These are phyloP conservation scores for Conchocele bisecta DNA, from an alignment of 2,888 invertebrate genomes.

Conservation along the genomic window DNA sequence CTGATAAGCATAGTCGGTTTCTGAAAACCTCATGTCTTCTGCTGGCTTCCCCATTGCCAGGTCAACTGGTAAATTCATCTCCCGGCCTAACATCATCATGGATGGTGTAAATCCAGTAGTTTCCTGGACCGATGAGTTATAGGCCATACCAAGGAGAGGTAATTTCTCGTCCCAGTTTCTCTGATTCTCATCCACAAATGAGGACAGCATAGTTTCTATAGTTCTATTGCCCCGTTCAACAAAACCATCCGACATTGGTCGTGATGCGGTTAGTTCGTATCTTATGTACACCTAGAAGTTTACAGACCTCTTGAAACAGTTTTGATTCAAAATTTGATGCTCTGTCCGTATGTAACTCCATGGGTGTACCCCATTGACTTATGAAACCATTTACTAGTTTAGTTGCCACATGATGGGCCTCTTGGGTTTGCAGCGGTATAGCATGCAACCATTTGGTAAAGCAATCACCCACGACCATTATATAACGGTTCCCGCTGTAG, in stretches of 20 bases:
- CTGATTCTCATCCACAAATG: slow-evolving; percentile 14
- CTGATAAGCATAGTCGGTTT: neutral
- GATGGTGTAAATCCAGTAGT: neutral
- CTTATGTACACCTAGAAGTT: slow-evolving; percentile 21
- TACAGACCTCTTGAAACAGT: slow-evolving; percentile 30
- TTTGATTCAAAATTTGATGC: slow-evolving; percentile 29
- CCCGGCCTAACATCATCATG: slow-evolving; percentile 10
- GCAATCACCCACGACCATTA: slow-evolving; percentile 33
- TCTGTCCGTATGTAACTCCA: slow-evolving; percentile 26
- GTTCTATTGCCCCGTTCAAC: slow-evolving; percentile 38
- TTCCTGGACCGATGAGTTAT: slow-evolving; percentile 33
- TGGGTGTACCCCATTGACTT: slow-evolving; percentile 23
- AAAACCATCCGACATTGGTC: slow-evolving; percentile 15
- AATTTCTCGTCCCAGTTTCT: slow-evolving; percentile 40
- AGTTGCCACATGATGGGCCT: slow-evolving; percentile 19
- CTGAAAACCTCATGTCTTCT: neutral
- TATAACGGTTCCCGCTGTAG: slow-evolving; percentile 17
- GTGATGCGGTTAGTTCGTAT: slow-evolving; percentile 16
- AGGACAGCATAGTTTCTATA: slow-evolving; percentile 26
- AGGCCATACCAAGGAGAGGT: slow-evolving; percentile 35
- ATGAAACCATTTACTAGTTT: slow-evolving; percentile 30
- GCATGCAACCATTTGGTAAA: slow-evolving; percentile 42
- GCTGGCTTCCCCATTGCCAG: neutral
- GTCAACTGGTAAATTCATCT: neutral
- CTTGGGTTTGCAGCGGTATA: slow-evolving; percentile 17